Percentiles rank a stretch among this genome's conserved stretches.
These are phyloP conservation scores for Ormyrus rosae DNA, from an alignment of 2,888 invertebrate genomes.

Conservation along the genomic window DNA sequence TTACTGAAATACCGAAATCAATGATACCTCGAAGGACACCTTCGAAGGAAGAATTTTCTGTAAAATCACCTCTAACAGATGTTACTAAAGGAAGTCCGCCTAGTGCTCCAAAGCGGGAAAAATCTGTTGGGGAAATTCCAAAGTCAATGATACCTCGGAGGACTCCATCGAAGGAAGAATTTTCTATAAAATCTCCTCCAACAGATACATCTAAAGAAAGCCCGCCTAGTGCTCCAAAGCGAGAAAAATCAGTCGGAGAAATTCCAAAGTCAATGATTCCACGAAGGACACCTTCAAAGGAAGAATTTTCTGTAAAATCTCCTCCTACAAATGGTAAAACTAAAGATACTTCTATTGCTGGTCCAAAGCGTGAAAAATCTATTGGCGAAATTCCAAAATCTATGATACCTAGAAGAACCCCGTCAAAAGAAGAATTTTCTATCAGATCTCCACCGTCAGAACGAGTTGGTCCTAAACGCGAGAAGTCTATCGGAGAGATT, in stretches of 20 bases:
- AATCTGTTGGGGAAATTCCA: conserved; percentile 14
- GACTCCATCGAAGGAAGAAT: conserved; percentile 27
- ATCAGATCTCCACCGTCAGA: no score
- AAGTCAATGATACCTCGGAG: conserved; percentile 18
- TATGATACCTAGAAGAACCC: neutral
- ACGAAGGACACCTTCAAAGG: conserved; percentile 13
- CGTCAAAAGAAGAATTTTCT: neutral
- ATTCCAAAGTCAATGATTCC: conserved; percentile 37
- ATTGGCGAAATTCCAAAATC: conserved; percentile 25
- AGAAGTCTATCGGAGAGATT: neutral
- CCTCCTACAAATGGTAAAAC: neutral
- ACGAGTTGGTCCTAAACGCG: neutral
- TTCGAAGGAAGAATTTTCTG: conserved; percentile 15
- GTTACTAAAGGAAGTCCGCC: neutral
- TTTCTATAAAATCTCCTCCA: conserved; percentile 16
- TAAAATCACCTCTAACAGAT: conserved; percentile 1
- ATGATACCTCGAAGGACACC: conserved; percentile 12
- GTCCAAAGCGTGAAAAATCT: conserved; percentile 3
- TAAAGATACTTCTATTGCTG: neutral
- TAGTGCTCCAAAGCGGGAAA: neutral
- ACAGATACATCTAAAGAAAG: neutral
- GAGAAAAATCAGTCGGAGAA: conserved; percentile 25
- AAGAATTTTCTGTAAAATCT: conserved; percentile 14
- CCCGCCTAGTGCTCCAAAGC: neutral
- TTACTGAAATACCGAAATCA: conserved; percentile 34